Conservation (phyloP, 2,888 invertebrate genomes). For the Mythimna vitellina region DNA sequence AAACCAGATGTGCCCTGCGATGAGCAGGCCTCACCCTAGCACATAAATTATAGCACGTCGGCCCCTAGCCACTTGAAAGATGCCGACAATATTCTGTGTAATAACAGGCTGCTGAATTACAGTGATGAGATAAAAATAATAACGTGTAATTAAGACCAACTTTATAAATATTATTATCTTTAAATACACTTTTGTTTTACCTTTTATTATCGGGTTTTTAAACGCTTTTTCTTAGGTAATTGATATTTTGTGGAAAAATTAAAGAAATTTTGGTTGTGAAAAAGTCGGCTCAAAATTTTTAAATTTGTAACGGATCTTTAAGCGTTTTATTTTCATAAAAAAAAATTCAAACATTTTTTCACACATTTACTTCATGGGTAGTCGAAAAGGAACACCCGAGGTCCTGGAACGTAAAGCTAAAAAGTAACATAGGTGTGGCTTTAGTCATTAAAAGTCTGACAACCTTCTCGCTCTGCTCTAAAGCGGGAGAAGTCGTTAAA, state of each 20-base stretch:
- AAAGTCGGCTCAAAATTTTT: background rate
- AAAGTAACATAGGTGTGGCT: too few relatives aligned
- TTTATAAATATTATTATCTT: slow-evolving; percentile 38
- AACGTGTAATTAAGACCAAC: slow-evolving; percentile 58
- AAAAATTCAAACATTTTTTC: too few relatives aligned
- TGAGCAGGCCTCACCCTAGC: slow-evolving; percentile 69
- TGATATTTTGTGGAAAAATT: slow-evolving; percentile 31
- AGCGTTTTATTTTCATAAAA: too few relatives aligned
- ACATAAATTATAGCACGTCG: slow-evolving; percentile 83
- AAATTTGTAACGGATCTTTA: too few relatives aligned
- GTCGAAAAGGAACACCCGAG: too few relatives aligned
- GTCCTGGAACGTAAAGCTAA: too few relatives aligned
- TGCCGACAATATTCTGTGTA: slow-evolving; percentile 73
- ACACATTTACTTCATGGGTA: too few relatives aligned
- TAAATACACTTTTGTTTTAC: slow-evolving; percentile 37
- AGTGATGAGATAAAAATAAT: slow-evolving; percentile 70
- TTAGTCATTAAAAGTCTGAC: too few relatives aligned
- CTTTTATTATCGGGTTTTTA: slow-evolving; percentile 33
- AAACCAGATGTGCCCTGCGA: slow-evolving; percentile 79
- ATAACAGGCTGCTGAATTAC: slow-evolving; percentile 72
- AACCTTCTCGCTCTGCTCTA: fast-evolving
- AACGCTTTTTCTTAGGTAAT: slow-evolving; percentile 34
- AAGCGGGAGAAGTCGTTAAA: too few relatives aligned
- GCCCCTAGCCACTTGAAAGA: slow-evolving; percentile 77
- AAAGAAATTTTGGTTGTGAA: background rate